A percentile compares a stretch with the other conserved stretches of the same genome.
phyloP scores from a whole-genome alignment of 2,888 invertebrate species.

The Mesodorylaimus sp. region DNA sequence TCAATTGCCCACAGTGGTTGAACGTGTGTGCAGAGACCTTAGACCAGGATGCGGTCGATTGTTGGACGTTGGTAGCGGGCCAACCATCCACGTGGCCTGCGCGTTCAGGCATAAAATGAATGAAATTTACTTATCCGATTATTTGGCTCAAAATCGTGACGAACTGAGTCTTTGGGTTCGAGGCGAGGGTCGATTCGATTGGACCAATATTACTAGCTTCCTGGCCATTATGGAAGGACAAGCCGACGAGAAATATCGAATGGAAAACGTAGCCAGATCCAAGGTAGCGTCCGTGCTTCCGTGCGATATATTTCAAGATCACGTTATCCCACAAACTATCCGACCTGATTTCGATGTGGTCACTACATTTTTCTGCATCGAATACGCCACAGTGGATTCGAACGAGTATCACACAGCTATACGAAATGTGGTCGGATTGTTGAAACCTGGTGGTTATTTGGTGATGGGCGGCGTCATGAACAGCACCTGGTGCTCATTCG shows the following conservation, averaged over 20 bases:
- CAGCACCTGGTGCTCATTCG: background rate
- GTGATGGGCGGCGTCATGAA: conserved; percentile 1
- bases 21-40: no score
- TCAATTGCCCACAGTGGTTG: background rate
- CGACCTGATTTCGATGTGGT: conserved; percentile 1
- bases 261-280: background rate
- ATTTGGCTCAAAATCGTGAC: conserved; percentile 1
- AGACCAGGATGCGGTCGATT: conserved; percentile 1
- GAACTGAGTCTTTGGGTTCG: background rate
- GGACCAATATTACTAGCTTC: background rate
- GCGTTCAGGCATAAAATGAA: background rate
- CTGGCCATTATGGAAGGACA: background rate
- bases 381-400: background rate
- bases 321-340: background rate
- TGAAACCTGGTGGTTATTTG: conserved; percentile 3
- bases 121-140: conserved; percentile 8
- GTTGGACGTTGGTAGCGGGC: conserved; percentile 5
- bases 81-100: conserved; percentile 7
- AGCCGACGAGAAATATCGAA: background rate
- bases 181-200: background rate
- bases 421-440: background rate
- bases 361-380: conserved; percentile 3
- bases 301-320: background rate
- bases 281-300: background rate
- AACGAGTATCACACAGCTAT: background rate